These are phyloP conservation scores for Zeus faber DNA, from an alignment of 2,113 vertebrate species.

Conservation along the genomic window DNA sequence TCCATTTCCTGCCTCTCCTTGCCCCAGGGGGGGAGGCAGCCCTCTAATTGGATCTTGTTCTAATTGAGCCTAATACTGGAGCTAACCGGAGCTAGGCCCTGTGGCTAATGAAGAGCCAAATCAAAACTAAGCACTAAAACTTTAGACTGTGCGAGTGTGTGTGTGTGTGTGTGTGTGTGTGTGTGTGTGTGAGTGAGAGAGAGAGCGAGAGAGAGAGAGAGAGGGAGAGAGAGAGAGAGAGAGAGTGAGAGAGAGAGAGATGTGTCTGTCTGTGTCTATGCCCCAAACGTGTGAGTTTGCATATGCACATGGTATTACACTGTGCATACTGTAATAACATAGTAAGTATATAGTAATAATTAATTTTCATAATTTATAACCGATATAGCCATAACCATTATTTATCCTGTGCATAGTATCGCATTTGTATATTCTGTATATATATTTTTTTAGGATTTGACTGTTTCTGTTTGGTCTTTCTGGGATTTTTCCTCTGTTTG, in stretches of 20 bases:
- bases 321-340: too few species aligned
- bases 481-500: too few species aligned
- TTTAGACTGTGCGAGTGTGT: constrained; percentile 59
- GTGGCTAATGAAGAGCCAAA: constrained; percentile 94
- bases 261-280: too few species aligned
- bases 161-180: constrained; percentile 20
- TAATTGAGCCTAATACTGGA: constrained; percentile 99
- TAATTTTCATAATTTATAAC: too few species aligned
- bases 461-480: too few species aligned
- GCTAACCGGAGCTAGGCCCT: constrained; percentile 94
- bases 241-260: too few species aligned
- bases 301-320: constrained; percentile 35
- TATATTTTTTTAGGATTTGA: too few species aligned
- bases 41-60: constrained; percentile 99
- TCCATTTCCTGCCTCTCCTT: constrained; percentile 99
- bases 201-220: background rate
- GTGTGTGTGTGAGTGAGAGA: constrained; percentile 1
- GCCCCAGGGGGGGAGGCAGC: constrained; percentile 95
- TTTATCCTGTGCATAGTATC: too few species aligned
- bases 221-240: background rate
- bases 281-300: constrained; percentile 42
- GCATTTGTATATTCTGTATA: too few species aligned
- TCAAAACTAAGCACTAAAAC: constrained; percentile 96
- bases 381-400: too few species aligned
- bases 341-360: too few species aligned